Evolutionary conservation across 2,113 vertebrate genomes (phyloP).

Genomic region (Mesembrinibis cayennensis): DNA sequence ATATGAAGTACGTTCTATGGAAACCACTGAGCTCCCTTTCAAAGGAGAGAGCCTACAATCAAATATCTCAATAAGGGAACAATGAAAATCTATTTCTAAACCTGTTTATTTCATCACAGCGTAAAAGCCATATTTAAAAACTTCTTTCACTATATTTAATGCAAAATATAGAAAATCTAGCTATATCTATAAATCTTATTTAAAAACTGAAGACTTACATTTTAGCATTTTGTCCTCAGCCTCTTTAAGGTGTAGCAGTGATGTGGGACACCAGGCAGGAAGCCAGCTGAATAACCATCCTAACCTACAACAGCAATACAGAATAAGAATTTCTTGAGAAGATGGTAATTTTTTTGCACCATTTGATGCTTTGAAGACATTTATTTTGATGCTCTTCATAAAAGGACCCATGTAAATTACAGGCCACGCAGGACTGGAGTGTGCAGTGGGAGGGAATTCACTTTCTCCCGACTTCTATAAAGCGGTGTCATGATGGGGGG

Average conservation of each 20-base stretch:
- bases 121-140: not conserved
- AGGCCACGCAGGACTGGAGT: accelerated
- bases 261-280: slow-evolving; percentile 93
- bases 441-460: not conserved
- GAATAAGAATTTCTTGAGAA: not conserved
- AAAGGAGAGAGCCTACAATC: not conserved
- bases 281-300: slow-evolving; percentile 91
- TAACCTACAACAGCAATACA: slow-evolving; percentile 75
- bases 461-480: not conserved
- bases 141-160: not conserved
- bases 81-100: not conserved
- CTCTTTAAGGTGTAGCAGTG: slow-evolving; percentile 84
- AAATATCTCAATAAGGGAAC: not conserved
- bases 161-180: not conserved
- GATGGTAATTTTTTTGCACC: not conserved
- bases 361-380: not conserved
- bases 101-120: not conserved
- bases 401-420: not conserved
- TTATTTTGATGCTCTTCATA: not conserved
- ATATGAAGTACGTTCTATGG: not conserved
- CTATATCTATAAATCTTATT: not conserved
- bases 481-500: not conserved
- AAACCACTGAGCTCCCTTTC: not conserved
- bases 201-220: slow-evolving; percentile 76
- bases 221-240: slow-evolving; percentile 92